Conservation (phyloP, 2,888 invertebrate genomes). For the Micropterix aruncella region DNA sequence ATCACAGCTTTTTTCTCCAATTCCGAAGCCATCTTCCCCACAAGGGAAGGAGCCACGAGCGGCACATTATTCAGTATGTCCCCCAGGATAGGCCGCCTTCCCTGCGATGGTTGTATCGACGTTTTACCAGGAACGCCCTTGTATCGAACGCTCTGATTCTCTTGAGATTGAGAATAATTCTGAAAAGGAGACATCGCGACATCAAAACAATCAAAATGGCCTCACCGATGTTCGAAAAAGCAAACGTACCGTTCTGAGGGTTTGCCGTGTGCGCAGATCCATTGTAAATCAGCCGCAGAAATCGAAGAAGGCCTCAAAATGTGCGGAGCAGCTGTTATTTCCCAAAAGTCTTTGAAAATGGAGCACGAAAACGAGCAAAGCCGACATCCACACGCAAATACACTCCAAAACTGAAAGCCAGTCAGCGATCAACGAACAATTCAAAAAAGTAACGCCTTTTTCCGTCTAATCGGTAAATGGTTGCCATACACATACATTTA, state of each 20-base stretch:
- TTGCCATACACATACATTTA: too few species aligned
- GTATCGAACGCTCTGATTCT: neutral
- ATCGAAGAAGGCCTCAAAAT: too few species aligned
- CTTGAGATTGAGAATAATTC: neutral
- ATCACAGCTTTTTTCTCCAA: slow-evolving; percentile 25
- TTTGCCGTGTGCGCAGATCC: neutral
- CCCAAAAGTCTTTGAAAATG: too few species aligned
- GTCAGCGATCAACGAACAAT: too few species aligned
- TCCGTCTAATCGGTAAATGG: too few species aligned
- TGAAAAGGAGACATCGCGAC: neutral
- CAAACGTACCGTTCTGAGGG: neutral
- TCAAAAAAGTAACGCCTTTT: too few species aligned
- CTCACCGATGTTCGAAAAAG: too few species aligned
- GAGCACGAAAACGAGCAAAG: too few species aligned
- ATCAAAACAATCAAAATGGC: too few species aligned
- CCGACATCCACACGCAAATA: too few species aligned
- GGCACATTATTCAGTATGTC: slow-evolving; percentile 27
- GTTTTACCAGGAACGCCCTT: neutral
- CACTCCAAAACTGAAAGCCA: too few species aligned
- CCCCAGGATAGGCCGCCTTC: slow-evolving; percentile 19
- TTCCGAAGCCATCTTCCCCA: slow-evolving; percentile 25
- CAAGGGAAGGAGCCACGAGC: slow-evolving; percentile 20
- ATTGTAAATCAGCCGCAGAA: neutral
- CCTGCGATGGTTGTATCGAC: neutral
- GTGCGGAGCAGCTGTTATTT: too few species aligned